phyloP scores from a whole-genome alignment of 2,113 vertebrate species.

The Antechinus flavipes region DNA sequence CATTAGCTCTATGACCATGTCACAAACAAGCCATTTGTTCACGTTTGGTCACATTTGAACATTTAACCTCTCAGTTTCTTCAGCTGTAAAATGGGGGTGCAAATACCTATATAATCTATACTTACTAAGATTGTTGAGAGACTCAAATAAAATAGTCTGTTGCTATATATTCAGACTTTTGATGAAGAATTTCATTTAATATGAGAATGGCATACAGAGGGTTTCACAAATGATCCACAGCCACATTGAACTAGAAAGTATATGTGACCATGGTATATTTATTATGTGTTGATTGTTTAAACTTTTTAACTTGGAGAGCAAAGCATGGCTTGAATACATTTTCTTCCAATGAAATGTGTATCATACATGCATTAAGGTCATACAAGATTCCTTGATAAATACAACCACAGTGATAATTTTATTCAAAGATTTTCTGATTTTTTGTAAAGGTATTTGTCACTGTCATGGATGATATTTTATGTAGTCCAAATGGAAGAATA shows the following conservation, averaged over 20 bases:
- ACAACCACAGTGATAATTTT: neutral
- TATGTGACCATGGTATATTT: neutral
- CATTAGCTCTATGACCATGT: neutral
- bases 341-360: neutral
- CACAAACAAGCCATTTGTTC: neutral
- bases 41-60: neutral
- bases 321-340: neutral
- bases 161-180: neutral
- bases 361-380: neutral
- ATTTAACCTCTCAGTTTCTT: neutral
- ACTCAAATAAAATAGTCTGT: neutral
- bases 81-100: neutral
- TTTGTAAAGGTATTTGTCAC: neutral
- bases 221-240: neutral
- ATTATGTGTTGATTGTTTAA: neutral
- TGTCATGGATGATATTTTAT: no score
- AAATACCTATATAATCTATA: neutral
- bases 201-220: neutral
- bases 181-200: neutral
- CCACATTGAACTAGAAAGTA: neutral
- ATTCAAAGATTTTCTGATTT: neutral
- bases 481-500: no score
- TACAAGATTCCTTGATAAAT: neutral
- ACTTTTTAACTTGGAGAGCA: neutral
- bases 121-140: neutral